Evolutionary conservation across 1,140 invertebrate genomes (phyloP), one percentile per base, ranked within the genome.

Genomic region (Rhagoletis zephyria): DNA sequence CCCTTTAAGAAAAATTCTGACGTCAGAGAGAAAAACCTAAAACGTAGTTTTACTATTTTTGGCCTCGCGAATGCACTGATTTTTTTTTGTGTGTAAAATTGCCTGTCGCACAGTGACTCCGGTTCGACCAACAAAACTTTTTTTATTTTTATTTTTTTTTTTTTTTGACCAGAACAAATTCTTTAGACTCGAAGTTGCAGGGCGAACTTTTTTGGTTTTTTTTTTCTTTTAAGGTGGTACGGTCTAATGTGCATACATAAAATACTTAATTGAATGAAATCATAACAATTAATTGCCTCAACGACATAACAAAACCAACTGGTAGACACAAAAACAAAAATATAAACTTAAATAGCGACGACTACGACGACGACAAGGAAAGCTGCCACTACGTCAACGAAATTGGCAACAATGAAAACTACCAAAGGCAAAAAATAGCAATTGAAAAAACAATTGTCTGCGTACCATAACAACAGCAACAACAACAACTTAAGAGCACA

Each of bases 351-450:
- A 61, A 86, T 5, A 86, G 4, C 1, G 45, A 64, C 19, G 40
- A 10, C 19, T 19, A 48, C 56, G 16, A 87, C 63, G 30, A 45
- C 19, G n/a, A 30, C 14, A 87, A 30, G 45, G 6, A 30, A 85
- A 51, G 42, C 59, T 56, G 56, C 81, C 51, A 85, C 81, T 85
- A 60, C 51, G 2, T 10, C 51, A 77, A 77, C 70, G 70, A 85
- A 85, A 60, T 85, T 85, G 60, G 51, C 45, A 85, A 63, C 81
- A 63, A 85, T 63, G 60, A 30, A 85, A 85, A 85, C 51, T 45
- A 85, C 51, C 40, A 85, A 85, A 63, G 60, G n/a, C 81, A 85
- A 85, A 85, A 85, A 85, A 19, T 40, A 60, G 19, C 81, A 85
- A 63, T 63, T 60, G 60, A 14, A 85, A 45, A 85, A 85, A 85